These are phyloP conservation scores for Maconellicoccus hirsutus DNA, from an alignment of 1,140 invertebrate species.

Conservation along the genomic window DNA sequence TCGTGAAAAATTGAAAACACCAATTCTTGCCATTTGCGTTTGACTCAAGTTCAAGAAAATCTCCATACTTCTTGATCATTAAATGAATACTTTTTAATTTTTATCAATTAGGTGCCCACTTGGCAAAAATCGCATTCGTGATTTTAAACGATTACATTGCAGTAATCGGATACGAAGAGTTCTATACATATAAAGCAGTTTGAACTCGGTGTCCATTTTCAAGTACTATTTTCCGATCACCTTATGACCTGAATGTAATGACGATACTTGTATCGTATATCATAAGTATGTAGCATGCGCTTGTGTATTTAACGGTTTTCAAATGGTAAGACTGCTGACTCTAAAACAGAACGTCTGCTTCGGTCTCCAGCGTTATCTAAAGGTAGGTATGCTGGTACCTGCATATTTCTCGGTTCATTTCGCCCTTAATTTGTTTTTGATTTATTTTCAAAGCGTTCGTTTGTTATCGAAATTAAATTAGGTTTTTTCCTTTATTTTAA, in stretches of 20 bases:
- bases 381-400: conserved; percentile 1
- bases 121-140: too few species aligned
- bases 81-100: too few species aligned
- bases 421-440: conserved; percentile 8
- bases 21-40: too few species aligned
- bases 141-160: too few species aligned
- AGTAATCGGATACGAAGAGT: too few species aligned
- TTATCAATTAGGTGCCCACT: too few species aligned
- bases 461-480: background rate
- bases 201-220: background rate
- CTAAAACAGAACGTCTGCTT: background rate
- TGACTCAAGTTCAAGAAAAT: too few species aligned
- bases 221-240: background rate
- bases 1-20: too few species aligned
- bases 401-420: background rate
- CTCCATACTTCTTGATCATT: too few species aligned
- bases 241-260: background rate
- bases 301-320: background rate
- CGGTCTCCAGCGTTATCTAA: background rate
- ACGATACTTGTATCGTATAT: background rate
- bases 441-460: background rate
- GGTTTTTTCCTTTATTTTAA: too few species aligned
- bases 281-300: background rate
- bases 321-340: background rate
- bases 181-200: too few species aligned